A percentile compares a stretch with the other conserved stretches of the same genome.
Evolutionary conservation across 2,797 vertebrate genomes (phyloP).

Genomic region (Myripristis jacobus): DNA sequence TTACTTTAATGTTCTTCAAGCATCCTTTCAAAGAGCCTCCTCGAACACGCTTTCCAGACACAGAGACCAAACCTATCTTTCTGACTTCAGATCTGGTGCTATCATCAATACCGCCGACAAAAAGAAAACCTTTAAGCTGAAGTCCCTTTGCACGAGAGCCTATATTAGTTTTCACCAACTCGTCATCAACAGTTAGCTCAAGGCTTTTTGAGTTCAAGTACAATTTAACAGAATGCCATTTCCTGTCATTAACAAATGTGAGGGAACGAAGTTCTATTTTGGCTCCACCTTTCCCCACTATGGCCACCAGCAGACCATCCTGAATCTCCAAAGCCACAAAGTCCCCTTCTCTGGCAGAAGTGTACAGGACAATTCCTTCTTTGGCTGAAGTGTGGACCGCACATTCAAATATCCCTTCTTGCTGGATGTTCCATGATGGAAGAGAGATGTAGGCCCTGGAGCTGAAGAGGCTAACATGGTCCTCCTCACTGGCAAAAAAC

Average conservation of each 20-base stretch:
- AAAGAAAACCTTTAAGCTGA: constrained; percentile 85
- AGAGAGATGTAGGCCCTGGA: constrained; percentile 90
- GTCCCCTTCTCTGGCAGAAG: constrained; percentile 83
- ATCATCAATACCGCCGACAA: constrained; percentile 89
- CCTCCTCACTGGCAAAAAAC: constrained; percentile 89
- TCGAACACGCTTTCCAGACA: constrained; percentile 85
- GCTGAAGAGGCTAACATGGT: constrained; percentile 93
- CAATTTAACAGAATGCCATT: constrained; percentile 87
- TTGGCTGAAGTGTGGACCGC: constrained; percentile 85
- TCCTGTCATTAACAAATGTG: constrained; percentile 83
- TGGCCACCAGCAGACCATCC: constrained; percentile 84
- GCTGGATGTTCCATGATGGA: constrained; percentile 80
- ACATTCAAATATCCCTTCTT: constrained; percentile 83
- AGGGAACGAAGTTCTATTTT: constrained; percentile 84
- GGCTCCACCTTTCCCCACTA: constrained; percentile 80
- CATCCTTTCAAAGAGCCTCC: constrained; percentile 94
- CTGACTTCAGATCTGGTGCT: constrained; percentile 80
- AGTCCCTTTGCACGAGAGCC: constrained; percentile 74
- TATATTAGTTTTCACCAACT: constrained; percentile 82
- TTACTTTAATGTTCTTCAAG: constrained; percentile 86
- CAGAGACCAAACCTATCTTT: constrained; percentile 83
- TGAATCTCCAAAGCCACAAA: constrained; percentile 91
- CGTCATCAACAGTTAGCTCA: constrained; percentile 85
- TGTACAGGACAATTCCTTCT: constrained; percentile 89
- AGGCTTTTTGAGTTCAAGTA: constrained; percentile 83